Percentiles rank a stretch among this genome's conserved stretches.
Evolutionary conservation across 2,888 invertebrate species (phyloP).

Genomic region (Eudemis profundana): DNA sequence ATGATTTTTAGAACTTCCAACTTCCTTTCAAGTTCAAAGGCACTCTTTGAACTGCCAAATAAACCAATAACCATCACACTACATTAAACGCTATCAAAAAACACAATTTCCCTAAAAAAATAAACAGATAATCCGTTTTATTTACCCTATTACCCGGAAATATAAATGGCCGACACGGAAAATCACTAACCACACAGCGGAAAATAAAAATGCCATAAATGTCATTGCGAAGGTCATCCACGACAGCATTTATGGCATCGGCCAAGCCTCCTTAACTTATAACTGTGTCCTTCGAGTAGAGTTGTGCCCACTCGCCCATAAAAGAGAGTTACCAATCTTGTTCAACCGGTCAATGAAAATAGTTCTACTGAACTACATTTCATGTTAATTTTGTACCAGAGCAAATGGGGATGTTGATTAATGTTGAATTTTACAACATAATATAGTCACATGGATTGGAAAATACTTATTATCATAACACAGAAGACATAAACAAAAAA

Average conservation of each 20-base stretch:
- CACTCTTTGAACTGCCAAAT: neutral
- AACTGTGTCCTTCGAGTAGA: slow-evolving; percentile 2
- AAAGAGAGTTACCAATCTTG: too few relatives aligned
- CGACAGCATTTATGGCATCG: slow-evolving; percentile 32
- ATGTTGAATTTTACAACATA: too few relatives aligned
- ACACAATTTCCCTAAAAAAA: neutral
- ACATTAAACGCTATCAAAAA: neutral
- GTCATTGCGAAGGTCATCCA: slow-evolving; percentile 34
- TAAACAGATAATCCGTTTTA: slow-evolving; percentile 14
- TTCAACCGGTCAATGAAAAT: too few relatives aligned
- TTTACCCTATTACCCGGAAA: slow-evolving; percentile 33
- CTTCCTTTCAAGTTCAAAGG: neutral
- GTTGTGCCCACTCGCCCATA: too few relatives aligned
- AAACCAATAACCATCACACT: neutral
- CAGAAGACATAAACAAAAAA: too few relatives aligned
- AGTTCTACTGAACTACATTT: too few relatives aligned
- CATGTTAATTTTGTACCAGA: too few relatives aligned
- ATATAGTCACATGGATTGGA: too few relatives aligned
- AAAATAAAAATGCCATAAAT: slow-evolving; percentile 39
- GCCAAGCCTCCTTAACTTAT: slow-evolving; percentile 36
- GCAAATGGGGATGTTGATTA: too few relatives aligned
- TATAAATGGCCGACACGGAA: slow-evolving; percentile 21
- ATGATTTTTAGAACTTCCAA: too few relatives aligned
- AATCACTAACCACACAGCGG: slow-evolving; percentile 41
- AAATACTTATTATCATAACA: too few relatives aligned